A percentile compares a stretch with the other conserved stretches of the same genome.
phyloP scores from a whole-genome alignment of 1,140 invertebrate genomes.

The Macrocentrus cingulum region DNA sequence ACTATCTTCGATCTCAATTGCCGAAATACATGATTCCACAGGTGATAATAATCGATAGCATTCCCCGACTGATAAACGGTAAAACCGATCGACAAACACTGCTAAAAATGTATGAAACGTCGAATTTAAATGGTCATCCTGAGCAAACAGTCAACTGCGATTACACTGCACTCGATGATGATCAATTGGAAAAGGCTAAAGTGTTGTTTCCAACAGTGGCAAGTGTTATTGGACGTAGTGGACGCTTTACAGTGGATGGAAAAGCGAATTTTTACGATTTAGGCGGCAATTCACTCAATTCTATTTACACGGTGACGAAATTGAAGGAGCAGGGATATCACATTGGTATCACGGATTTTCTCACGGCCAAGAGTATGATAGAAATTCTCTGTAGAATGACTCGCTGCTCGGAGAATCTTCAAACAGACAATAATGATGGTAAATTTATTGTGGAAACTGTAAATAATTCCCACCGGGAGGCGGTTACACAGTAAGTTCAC shows the following conservation, averaged over 20 bases:
- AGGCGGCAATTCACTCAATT: conserved; percentile 85
- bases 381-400: conserved; percentile 67
- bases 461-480: conserved; percentile 64
- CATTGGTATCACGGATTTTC: conserved; percentile 79
- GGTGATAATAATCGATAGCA: conserved; percentile 70
- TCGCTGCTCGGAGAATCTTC: conserved; percentile 41
- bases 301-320: conserved; percentile 76
- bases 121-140: conserved; percentile 62
- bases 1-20: conserved; percentile 63
- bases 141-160: conserved; percentile 60
- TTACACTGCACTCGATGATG: conserved; percentile 63
- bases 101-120: conserved; percentile 71
- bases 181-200: conserved; percentile 65
- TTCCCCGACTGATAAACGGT: conserved; percentile 81
- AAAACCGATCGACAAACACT: conserved; percentile 81
- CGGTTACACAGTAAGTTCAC: conserved; percentile 61
- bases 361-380: conserved; percentile 69
- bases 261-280: conserved; percentile 79
- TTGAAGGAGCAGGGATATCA: conserved; percentile 76
- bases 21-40: conserved; percentile 77
- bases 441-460: conserved; percentile 63
- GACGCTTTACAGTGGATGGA: conserved; percentile 61
- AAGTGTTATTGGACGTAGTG: conserved; percentile 66
- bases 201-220: conserved; percentile 73
- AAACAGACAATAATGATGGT: conserved; percentile 40